Evolutionary conservation across 2,797 vertebrate species (phyloP).

Genomic region (Sebastes jordani): DNA sequence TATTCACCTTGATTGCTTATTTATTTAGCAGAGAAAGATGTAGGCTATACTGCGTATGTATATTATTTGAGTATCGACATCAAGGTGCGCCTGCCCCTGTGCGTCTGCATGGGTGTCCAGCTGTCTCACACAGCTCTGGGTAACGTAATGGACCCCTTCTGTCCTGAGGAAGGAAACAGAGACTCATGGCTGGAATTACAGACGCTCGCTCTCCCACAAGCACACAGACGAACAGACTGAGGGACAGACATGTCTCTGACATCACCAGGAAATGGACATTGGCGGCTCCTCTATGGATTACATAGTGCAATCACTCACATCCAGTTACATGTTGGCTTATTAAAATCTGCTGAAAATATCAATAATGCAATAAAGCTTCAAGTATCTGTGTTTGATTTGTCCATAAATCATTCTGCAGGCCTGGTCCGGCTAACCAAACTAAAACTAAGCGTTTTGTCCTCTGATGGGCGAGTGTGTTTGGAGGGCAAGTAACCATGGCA

Average conservation of each 20-base stretch:
- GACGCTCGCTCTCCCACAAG: constrained; percentile 43
- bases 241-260: constrained; percentile 44
- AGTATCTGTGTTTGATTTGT: constrained; percentile 15
- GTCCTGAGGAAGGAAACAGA: constrained; percentile 74
- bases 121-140: constrained; percentile 41
- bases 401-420: constrained; percentile 16
- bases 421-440: constrained; percentile 5
- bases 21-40: background rate
- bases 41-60: background rate
- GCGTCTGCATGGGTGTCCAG: constrained; percentile 32
- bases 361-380: constrained; percentile 1
- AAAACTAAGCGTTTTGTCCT: constrained; percentile 18
- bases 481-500: constrained; percentile 67
- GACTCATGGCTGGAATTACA: constrained; percentile 81
- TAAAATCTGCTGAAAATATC: constrained; percentile 24
- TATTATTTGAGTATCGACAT: background rate
- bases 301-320: constrained; percentile 3
- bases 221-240: constrained; percentile 26
- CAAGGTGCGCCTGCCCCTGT: constrained; percentile 2
- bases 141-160: constrained; percentile 64
- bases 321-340: background rate
- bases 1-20: background rate
- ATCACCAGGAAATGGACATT: constrained; percentile 46
- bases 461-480: constrained; percentile 42
- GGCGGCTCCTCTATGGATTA: constrained; percentile 15